A percentile compares a stretch with the other conserved stretches of the same genome.
These are phyloP conservation scores for Thereva unica DNA, from an alignment of 2,888 invertebrate species.

Conservation along the genomic window DNA sequence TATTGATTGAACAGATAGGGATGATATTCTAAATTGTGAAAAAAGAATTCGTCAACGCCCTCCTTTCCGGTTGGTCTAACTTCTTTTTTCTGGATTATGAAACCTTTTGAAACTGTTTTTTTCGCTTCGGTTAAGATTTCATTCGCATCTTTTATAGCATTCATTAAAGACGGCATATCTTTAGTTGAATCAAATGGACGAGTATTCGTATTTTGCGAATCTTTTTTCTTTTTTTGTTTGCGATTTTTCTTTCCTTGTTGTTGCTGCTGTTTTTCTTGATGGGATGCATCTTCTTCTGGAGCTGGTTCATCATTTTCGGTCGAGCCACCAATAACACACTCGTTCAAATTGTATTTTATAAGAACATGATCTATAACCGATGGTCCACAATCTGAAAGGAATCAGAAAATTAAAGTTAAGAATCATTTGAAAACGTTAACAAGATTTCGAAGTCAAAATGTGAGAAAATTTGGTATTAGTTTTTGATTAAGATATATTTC, in stretches of 20 bases:
- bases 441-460: background rate
- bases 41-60: conserved; percentile 62
- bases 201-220: conserved; percentile 38
- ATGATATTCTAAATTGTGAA: conserved; percentile 91
- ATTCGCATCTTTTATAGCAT: conserved; percentile 72
- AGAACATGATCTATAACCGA: conserved; percentile 91
- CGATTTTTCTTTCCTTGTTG: conserved; percentile 40
- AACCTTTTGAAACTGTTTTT: conserved; percentile 62
- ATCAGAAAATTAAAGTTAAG: conserved; percentile 19
- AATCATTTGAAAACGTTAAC: too few species aligned
- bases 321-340: conserved; percentile 59
- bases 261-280: conserved; percentile 14
- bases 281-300: conserved; percentile 3
- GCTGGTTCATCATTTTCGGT: conserved; percentile 21
- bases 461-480: too few species aligned
- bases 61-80: conserved; percentile 61
- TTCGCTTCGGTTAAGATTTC: conserved; percentile 63
- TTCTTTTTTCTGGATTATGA: conserved; percentile 84
- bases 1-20: conserved; percentile 82
- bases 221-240: conserved; percentile 46
- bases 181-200: conserved; percentile 63
- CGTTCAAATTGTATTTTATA: conserved; percentile 68
- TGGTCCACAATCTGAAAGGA: conserved; percentile 79
- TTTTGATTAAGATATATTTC: too few species aligned
- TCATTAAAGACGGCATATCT: conserved; percentile 66